Base-by-base conservation (phyloP, 35 echinoderm and acorn worm species). In the Lytechinus variegatus region DNA sequence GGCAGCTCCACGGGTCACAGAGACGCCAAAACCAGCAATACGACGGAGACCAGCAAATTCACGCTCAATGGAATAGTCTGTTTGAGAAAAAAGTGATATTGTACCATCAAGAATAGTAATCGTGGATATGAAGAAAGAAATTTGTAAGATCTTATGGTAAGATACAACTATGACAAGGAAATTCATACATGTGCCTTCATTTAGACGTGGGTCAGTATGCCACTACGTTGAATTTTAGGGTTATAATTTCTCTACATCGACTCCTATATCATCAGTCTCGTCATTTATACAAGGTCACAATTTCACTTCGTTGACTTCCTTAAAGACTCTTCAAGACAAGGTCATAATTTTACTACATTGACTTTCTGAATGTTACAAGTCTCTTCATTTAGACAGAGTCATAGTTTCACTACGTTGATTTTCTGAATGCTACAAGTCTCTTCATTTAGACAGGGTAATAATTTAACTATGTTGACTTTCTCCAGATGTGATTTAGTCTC, bases 51-150 rank as follows among this genome's bases (percentile, higher is more conserved):
- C 98, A 72, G 96, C 96, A 96, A 96, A 96, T 54, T 99, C 98
- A 96, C 98, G 97, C 94, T 99, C 98, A 12, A 99, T 89, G 8
- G 98, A 98, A 88, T 98, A 99, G 57, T 99, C 98, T 99, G 95
- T 5, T 21, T 52, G 66, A 27, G 54, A 86, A 95, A 86, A 58
- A 52, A 0, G 14, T 29, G 13, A 24, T 27, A 54, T 16, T 44
- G 33, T 44, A 44, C 33, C 33, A 44, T 44, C 33, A 44, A 44
- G 29, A 5, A 61, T 55, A n/a, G 2, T n/a, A 11, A 93, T 28
- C 10, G 7, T 0, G 24, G 54, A 21, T 93, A 93, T 56, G 53
- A 55, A 54, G 33, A 44, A 44, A 44, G 33, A 44, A 44, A 44
- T 44, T 44, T 44, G 2, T 44, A 44, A 44, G 33, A 44, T 44